Conservation (phyloP, 2,888 invertebrate genomes). For the Petrolisthes cinctipes region DNA sequence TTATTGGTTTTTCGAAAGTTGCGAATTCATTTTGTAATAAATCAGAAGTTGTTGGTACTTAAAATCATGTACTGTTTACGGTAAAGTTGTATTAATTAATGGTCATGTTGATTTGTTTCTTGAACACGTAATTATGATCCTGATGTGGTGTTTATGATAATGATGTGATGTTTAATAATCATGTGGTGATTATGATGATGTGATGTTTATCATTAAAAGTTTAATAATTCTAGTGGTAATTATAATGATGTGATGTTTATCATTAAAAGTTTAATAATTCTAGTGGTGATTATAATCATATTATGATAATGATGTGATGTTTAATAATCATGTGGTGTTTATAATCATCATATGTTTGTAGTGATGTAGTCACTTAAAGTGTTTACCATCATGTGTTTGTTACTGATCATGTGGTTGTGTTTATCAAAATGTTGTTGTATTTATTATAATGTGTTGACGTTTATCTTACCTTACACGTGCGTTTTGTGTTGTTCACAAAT, state of each 20-base stretch:
- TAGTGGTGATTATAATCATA: neutral
- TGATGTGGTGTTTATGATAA: neutral
- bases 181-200: neutral
- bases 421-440: neutral
- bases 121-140: too few species aligned
- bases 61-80: too few species aligned
- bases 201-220: neutral
- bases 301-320: neutral
- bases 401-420: neutral
- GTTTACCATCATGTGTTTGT: too few species aligned
- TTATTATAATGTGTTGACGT: neutral
- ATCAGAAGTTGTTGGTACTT: too few species aligned
- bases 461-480: constrained; percentile 4
- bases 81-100: too few species aligned
- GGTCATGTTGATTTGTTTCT: too few species aligned
- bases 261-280: neutral
- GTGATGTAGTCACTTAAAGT: too few species aligned
- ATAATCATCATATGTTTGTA: too few species aligned
- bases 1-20: too few species aligned
- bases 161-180: neutral
- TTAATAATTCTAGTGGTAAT: neutral
- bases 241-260: neutral
- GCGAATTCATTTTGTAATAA: too few species aligned
- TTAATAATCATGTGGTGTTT: too few species aligned
- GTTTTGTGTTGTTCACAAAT: neutral